phyloP scores from a whole-genome alignment of 2,888 invertebrate species.

The Pherbina coryleti region DNA sequence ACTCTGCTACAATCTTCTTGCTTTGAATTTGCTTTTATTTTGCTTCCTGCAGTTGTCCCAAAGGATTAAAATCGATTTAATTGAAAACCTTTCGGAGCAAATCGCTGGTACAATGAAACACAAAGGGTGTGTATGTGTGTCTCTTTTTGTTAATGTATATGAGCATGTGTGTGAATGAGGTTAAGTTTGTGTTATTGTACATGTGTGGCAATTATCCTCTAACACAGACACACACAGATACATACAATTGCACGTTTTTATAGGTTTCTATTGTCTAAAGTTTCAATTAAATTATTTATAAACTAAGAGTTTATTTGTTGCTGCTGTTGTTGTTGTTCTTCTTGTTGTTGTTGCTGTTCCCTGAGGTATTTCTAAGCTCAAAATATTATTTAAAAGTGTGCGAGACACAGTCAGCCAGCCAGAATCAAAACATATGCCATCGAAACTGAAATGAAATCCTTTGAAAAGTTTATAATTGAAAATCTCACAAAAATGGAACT shows the following conservation, averaged over 20 bases:
- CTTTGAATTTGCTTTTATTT: not conserved
- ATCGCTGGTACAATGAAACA: not conserved
- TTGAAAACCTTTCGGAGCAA: conserved; percentile 30
- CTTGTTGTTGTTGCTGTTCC: not conserved
- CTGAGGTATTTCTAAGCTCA: too few species aligned
- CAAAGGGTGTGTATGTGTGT: too few species aligned
- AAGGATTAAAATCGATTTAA: conserved; percentile 36
- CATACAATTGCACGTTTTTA: not conserved
- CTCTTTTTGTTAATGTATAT: too few species aligned
- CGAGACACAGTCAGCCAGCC: too few species aligned
- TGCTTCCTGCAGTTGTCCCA: conserved; percentile 10
- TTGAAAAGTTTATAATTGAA: too few species aligned
- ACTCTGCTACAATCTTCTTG: not conserved
- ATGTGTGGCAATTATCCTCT: too few species aligned
- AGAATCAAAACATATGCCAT: too few species aligned
- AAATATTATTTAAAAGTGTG: too few species aligned
- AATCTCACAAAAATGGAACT: too few species aligned
- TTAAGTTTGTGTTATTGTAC: too few species aligned
- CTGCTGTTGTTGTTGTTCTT: not conserved
- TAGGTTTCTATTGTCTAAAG: not conserved
- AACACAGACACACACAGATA: not conserved
- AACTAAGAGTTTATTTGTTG: not conserved
- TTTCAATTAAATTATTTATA: conserved; percentile 4
- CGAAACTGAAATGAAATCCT: too few species aligned
- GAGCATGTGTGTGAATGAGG: too few species aligned